Evolutionary conservation across 2,113 vertebrate genomes (phyloP).

Genomic region (Forbesichthys papilliferus): DNA sequence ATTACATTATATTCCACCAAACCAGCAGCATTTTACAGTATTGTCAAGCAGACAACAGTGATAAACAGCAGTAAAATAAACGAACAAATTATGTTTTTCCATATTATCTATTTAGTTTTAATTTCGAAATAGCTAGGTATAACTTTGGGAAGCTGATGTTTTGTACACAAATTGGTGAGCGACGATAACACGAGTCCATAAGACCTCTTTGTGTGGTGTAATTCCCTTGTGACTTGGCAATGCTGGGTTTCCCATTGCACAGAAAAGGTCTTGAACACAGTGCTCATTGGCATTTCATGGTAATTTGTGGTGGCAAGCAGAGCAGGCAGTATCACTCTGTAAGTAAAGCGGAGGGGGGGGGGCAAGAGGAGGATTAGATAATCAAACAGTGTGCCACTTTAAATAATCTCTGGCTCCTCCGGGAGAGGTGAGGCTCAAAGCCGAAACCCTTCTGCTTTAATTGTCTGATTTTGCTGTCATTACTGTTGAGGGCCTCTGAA

Average conservation of each 20-base stretch:
- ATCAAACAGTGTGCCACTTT: slow-evolving; percentile 79
- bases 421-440: slow-evolving; percentile 74
- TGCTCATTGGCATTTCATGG: slow-evolving; percentile 69
- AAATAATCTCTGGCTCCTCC: slow-evolving; percentile 75
- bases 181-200: slow-evolving; percentile 42
- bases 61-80: no score
- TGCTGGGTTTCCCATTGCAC: slow-evolving; percentile 36
- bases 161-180: slow-evolving; percentile 10
- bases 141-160: no score
- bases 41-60: no score
- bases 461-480: slow-evolving; percentile 79
- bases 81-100: no score
- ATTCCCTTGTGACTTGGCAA: slow-evolving; percentile 42
- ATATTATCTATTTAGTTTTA: no score
- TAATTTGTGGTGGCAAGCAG: slow-evolving; percentile 72
- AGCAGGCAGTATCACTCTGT: slow-evolving; percentile 63
- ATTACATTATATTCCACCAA: no score
- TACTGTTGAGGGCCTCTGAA: slow-evolving; percentile 78
- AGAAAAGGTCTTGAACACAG: slow-evolving; percentile 58
- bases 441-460: slow-evolving; percentile 77
- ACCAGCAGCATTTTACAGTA: no score
- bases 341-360: slow-evolving; percentile 73
- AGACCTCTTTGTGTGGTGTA: slow-evolving; percentile 33
- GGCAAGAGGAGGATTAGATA: slow-evolving; percentile 76
- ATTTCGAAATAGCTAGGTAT: no score